phyloP scores from a whole-genome alignment of 2,888 invertebrate species.

The Rhagonycha lutea region DNA sequence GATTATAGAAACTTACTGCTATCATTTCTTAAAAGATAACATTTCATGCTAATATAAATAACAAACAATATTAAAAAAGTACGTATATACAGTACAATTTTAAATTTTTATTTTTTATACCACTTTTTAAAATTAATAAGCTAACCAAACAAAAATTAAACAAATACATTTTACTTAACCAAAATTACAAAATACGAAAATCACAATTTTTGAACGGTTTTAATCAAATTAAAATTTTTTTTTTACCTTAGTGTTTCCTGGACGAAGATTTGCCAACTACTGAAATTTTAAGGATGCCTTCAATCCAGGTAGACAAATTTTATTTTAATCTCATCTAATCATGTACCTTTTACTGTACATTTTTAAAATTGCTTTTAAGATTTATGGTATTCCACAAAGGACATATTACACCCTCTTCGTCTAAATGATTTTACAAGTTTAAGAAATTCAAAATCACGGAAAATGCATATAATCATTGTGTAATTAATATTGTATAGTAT shows the following conservation, averaged over 20 bases:
- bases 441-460: not conserved
- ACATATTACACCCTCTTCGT: not conserved
- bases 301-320: not conserved
- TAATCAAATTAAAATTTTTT: not conserved
- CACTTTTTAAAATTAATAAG: not conserved
- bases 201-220: not conserved
- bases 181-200: too few relatives aligned
- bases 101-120: not conserved
- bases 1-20: slow-evolving; percentile 2
- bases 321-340: not conserved
- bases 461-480: too few relatives aligned
- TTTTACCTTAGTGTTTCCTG: not conserved
- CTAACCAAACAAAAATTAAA: not conserved
- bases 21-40: slow-evolving; percentile 4
- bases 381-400: not conserved
- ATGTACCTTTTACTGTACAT: not conserved
- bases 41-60: not conserved
- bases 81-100: not conserved
- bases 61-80: not conserved
- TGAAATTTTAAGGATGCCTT: not conserved
- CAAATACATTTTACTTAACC: too few relatives aligned
- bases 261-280: not conserved
- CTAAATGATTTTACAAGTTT: not conserved
- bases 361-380: not conserved
- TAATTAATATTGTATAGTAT: too few relatives aligned